phyloP scores from a whole-genome alignment of 2,888 invertebrate genomes.

The Cosmia trapezina region DNA sequence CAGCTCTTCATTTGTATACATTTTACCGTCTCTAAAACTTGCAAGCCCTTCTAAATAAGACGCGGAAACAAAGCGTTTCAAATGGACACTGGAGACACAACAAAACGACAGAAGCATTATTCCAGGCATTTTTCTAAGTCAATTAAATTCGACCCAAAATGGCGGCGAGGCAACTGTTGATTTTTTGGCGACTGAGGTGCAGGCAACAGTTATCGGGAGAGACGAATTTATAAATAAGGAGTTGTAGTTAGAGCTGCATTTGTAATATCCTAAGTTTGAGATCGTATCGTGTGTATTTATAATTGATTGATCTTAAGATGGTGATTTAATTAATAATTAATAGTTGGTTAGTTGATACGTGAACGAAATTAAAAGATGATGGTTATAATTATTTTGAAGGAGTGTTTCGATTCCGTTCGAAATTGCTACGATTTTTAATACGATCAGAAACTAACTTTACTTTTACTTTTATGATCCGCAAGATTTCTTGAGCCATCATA shows the following conservation, averaged over 20 bases:
- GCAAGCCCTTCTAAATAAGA: constrained; percentile 58
- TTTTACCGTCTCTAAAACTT: constrained; percentile 45
- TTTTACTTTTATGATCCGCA: neutral
- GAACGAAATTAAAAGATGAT: constrained; percentile 1
- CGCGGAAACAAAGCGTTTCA: constrained; percentile 79
- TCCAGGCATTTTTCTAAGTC: constrained; percentile 82
- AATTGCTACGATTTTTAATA: constrained; percentile 9
- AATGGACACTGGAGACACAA: constrained; percentile 73
- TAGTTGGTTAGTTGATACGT: no score
- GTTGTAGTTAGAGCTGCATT: neutral
- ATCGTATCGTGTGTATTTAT: constrained; percentile 41
- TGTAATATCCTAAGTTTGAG: constrained; percentile 2
- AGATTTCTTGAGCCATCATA: neutral
- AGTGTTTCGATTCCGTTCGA: neutral
- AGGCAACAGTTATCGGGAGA: constrained; percentile 42
- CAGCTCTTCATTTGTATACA: constrained; percentile 30
- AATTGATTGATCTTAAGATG: constrained; percentile 9
- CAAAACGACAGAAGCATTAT: constrained; percentile 71
- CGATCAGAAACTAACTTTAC: constrained; percentile 2
- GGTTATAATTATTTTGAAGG: constrained; percentile 16
- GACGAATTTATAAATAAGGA: constrained; percentile 35
- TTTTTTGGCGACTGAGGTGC: constrained; percentile 57
- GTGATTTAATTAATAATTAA: constrained; percentile 38
- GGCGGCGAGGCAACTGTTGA: constrained; percentile 66
- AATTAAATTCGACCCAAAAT: constrained; percentile 83